Evolutionary conservation across 2,888 invertebrate species (phyloP).

Genomic region (Argyra leucocephala): DNA sequence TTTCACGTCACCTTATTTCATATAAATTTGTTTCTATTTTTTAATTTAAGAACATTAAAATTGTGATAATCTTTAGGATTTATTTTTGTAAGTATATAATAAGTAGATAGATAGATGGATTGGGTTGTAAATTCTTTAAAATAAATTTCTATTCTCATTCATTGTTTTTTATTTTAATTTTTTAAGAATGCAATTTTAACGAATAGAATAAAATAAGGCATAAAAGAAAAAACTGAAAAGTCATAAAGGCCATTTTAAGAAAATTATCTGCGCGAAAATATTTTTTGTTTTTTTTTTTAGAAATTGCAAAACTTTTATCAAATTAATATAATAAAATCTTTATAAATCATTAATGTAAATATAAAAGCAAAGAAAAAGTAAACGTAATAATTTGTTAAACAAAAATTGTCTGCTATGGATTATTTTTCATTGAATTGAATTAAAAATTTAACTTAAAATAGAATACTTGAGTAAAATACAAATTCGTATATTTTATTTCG

Average conservation of each 20-base stretch:
- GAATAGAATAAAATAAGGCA: too few relatives aligned
- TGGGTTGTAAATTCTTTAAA: neutral
- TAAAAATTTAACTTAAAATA: too few relatives aligned
- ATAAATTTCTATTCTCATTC: neutral
- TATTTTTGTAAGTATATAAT: neutral
- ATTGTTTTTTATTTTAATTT: neutral
- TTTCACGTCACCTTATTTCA: too few relatives aligned
- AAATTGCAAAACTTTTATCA: neutral
- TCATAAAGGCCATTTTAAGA: neutral
- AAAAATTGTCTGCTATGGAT: neutral
- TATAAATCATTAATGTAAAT: too few relatives aligned
- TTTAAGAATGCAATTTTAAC: too few relatives aligned
- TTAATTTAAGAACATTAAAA: neutral
- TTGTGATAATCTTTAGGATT: neutral
- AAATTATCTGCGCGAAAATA: neutral
- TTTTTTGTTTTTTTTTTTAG: neutral
- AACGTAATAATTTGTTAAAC: too few relatives aligned
- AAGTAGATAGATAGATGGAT: neutral
- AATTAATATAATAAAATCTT: neutral
- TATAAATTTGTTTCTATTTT: neutral
- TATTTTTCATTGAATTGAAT: neutral
- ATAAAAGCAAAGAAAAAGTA: neutral
- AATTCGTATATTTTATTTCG: too few relatives aligned
- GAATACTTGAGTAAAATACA: too few relatives aligned
- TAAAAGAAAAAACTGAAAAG: neutral